Percentiles rank a stretch among this genome's conserved stretches.
Evolutionary conservation across 2,888 invertebrate species (phyloP).

Genomic region (Cosmorhoe ocellata): DNA sequence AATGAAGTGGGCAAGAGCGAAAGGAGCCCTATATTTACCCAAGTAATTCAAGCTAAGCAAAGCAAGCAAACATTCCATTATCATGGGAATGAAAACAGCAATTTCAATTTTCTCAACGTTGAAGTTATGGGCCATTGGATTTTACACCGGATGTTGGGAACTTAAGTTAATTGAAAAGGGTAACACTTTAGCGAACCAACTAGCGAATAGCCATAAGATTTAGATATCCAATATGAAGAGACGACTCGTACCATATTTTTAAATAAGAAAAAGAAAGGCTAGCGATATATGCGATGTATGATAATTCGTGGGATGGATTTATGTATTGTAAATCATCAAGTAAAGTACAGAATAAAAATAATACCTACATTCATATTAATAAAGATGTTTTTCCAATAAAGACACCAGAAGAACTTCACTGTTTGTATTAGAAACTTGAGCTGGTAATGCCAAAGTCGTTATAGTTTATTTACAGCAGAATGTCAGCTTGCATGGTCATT

Average conservation of each 20-base stretch:
- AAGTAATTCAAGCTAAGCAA: neutral
- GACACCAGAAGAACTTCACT: slow-evolving; percentile 5
- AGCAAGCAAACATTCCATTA: slow-evolving; percentile 5
- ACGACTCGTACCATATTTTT: slow-evolving; percentile 12
- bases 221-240: neutral
- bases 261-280: slow-evolving; percentile 15
- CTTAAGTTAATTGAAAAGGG: slow-evolving; percentile 39
- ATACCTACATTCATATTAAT: neutral
- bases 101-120: slow-evolving; percentile 18
- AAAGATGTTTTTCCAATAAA: slow-evolving; percentile 10
- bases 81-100: slow-evolving; percentile 10
- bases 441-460: slow-evolving; percentile 12
- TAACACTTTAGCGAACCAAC: slow-evolving; percentile 24
- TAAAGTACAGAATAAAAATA: neutral
- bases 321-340: slow-evolving; percentile 8
- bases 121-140: slow-evolving; percentile 18
- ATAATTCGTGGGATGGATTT: no score
- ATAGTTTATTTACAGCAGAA: slow-evolving; percentile 6
- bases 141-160: slow-evolving; percentile 19
- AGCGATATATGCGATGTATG: slow-evolving; percentile 9
- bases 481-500: slow-evolving; percentile 1
- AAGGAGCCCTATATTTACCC: neutral
- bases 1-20: neutral
- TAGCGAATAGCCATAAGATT: slow-evolving; percentile 39
- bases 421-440: slow-evolving; percentile 9